A percentile compares a stretch with the other conserved stretches of the same genome.
phyloP scores from a whole-genome alignment of 1,140 invertebrate species.

The Magallana ariakensis region DNA sequence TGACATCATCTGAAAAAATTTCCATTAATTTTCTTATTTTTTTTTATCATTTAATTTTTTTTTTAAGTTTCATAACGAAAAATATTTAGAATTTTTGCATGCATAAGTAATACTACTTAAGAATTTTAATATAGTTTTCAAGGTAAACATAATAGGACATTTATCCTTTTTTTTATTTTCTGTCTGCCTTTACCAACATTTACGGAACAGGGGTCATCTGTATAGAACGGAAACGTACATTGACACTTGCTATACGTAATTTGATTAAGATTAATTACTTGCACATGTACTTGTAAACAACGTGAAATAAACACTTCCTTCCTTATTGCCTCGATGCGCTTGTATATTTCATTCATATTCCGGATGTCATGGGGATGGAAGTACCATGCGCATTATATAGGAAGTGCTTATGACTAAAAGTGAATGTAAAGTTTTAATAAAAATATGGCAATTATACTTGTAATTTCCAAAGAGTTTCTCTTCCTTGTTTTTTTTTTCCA shows the following conservation, averaged over 20 bases:
- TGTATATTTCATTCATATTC: conserved; percentile 21
- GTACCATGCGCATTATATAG: neutral
- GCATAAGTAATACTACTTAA: too few relatives aligned
- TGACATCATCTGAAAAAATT: too few relatives aligned
- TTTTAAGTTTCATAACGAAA: too few relatives aligned
- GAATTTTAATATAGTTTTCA: too few relatives aligned
- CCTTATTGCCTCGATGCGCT: conserved; percentile 5
- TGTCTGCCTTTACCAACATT: neutral
- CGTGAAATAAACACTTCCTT: neutral
- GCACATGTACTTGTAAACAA: neutral
- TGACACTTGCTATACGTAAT: neutral
- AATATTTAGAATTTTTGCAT: too few relatives aligned
- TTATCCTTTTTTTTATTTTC: neutral
- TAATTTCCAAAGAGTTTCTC: too few relatives aligned
- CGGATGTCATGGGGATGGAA: neutral
- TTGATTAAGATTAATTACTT: conserved; percentile 7
- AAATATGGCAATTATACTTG: too few relatives aligned
- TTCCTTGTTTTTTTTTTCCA: too few relatives aligned
- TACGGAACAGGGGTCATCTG: neutral
- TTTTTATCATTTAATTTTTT: too few relatives aligned
- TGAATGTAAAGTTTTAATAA: neutral
- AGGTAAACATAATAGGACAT: too few relatives aligned
- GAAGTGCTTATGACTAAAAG: conserved; percentile 20
- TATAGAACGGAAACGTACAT: neutral
- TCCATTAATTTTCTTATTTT: too few relatives aligned